Evolutionary conservation across 2,797 vertebrate species (phyloP), one percentile per base, ranked within the genome.

Genomic region (Tangara arthus): DNA sequence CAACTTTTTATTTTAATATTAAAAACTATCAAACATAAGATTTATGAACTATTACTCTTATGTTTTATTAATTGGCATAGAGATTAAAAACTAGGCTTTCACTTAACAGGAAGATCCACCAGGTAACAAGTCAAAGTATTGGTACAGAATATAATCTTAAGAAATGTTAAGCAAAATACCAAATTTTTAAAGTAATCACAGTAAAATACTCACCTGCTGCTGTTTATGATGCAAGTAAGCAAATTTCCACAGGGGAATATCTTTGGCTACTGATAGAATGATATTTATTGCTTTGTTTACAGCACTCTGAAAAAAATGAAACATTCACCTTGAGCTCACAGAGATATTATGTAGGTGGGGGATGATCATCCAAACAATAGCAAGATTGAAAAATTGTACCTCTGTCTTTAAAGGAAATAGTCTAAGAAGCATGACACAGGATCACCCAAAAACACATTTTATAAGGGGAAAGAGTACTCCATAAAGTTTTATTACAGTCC

Each of bases 171-270:
- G 5, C 16, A 65, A 75, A 93, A 61, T 46, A 68, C 5, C 27
- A 34, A 13, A 3, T 52, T 49, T 76, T 69, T 44, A 0, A 52
- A 79, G 57, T 30, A 63, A 75, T 37, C 6, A 44, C 84, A 90
- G 71, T 19, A 76, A 88, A 92, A 69, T 68, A 78, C 82, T 81
- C 70, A 98, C 98, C 97, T 98, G 98, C 80, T 98, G 98, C 88
- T 99, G 98, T 39, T 96, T 97, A 95, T 97, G 97, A 93, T 98
- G 98, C 50, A 98, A 90, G 37, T 98, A 97, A 77, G 97, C 93
- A 96, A 97, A 98, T 34, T 96, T 98, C 98, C 98, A 99, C 77
- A 98, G 89, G 30, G 98, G 98, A 83, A 98, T 95, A 89, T 98
- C 97, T 96, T 97, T 98, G 61, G 98, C 96, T 89, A 96, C 85